These are phyloP conservation scores for Dendrocincla tyrannina DNA, from an alignment of 2,797 vertebrate species.

Conservation along the genomic window DNA sequence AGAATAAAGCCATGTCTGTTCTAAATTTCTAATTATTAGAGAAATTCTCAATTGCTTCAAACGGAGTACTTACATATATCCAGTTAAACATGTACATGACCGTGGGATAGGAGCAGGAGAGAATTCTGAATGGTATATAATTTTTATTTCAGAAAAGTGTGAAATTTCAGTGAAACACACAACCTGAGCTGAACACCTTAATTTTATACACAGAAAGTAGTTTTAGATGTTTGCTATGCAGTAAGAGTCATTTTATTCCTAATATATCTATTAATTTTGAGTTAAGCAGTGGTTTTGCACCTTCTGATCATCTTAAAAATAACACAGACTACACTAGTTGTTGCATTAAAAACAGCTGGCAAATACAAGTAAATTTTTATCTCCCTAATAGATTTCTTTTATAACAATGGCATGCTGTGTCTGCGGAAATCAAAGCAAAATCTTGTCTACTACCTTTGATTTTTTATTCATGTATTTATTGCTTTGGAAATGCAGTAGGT, in stretches of 20 bases:
- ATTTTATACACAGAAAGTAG: neutral
- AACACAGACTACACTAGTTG: neutral
- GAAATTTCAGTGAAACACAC: neutral
- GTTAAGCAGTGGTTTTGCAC: neutral
- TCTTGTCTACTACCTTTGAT: neutral
- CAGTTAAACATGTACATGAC: neutral
- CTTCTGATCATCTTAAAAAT: neutral
- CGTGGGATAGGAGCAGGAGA: neutral
- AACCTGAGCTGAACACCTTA: neutral
- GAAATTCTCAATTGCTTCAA: neutral
- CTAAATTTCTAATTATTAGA: neutral
- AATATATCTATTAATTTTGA: neutral
- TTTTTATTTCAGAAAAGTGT: neutral
- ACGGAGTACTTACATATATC: neutral
- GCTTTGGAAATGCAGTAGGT: conserved; percentile 1
- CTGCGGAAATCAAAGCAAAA: conserved; percentile 41
- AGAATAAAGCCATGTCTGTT: neutral
- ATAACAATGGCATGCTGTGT: neutral
- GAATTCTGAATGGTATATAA: neutral
- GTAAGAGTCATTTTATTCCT: neutral
- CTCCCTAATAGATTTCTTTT: neutral
- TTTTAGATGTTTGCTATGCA: neutral
- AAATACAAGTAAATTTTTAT: conserved; percentile 31
- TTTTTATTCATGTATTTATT: conserved; percentile 47
- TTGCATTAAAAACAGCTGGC: neutral